Evolutionary conservation across 2,888 invertebrate genomes (phyloP).

Genomic region (Thera britannica): DNA sequence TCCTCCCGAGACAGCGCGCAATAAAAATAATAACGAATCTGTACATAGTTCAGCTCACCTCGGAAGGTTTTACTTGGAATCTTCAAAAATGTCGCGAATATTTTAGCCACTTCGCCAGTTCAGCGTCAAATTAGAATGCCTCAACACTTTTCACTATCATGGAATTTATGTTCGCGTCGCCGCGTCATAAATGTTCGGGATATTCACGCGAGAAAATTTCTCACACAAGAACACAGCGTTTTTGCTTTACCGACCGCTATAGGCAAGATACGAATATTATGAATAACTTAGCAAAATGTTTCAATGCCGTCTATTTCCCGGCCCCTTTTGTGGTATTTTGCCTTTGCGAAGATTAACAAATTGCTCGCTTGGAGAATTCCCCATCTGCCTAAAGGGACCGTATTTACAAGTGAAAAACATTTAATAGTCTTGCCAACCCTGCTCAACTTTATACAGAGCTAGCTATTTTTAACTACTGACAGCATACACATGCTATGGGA

Average conservation of each 20-base stretch:
- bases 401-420: slow-evolving; percentile 23
- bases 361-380: slow-evolving; percentile 60
- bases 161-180: slow-evolving; percentile 56
- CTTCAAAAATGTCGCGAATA: slow-evolving; percentile 40
- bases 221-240: slow-evolving; percentile 57
- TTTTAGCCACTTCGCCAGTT: slow-evolving; percentile 44
- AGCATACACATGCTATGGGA: neutral
- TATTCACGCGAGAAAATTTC: slow-evolving; percentile 75
- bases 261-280: slow-evolving; percentile 45
- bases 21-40: slow-evolving; percentile 64
- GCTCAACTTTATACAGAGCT: slow-evolving; percentile 9
- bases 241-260: slow-evolving; percentile 31
- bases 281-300: slow-evolving; percentile 53
- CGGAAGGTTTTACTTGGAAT: slow-evolving; percentile 45
- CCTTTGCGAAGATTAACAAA: slow-evolving; percentile 64
- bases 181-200: slow-evolving; percentile 64
- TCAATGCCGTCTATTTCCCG: slow-evolving; percentile 45
- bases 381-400: slow-evolving; percentile 8
- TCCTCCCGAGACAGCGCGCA: slow-evolving; percentile 56
- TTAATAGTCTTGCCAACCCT: slow-evolving; percentile 7
- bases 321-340: slow-evolving; percentile 50
- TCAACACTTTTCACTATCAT: slow-evolving; percentile 53
- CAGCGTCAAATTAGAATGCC: slow-evolving; percentile 60
- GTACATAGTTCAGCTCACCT: slow-evolving; percentile 49
- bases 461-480: slow-evolving; percentile 14